These are phyloP conservation scores for Idaea biselata DNA, from an alignment of 2,888 invertebrate genomes.

Conservation along the genomic window DNA sequence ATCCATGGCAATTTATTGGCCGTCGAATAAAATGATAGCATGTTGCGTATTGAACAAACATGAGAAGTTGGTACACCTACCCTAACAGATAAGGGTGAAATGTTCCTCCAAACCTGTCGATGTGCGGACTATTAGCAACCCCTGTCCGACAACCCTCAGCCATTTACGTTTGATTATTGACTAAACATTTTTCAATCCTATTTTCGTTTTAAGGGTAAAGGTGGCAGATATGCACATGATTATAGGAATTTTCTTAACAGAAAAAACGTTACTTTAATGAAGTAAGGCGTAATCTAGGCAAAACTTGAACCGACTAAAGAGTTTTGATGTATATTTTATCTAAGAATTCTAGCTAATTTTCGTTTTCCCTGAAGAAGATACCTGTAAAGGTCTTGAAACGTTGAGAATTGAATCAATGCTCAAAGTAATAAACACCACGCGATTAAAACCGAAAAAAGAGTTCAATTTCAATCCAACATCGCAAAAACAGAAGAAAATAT, in stretches of 20 bases:
- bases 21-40: conserved; percentile 42
- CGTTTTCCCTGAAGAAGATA: too few relatives aligned
- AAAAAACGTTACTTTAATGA: neutral
- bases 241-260: neutral
- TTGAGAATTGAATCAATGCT: too few relatives aligned
- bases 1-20: conserved; percentile 44
- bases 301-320: neutral
- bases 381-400: too few relatives aligned
- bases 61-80: conserved; percentile 21
- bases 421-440: too few relatives aligned
- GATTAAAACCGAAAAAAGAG: too few relatives aligned
- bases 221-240: neutral
- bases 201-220: neutral
- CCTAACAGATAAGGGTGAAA: conserved; percentile 9
- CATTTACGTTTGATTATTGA: conserved; percentile 32
- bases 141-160: conserved; percentile 27
- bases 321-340: neutral
- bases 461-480: too few relatives aligned
- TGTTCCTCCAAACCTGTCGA: conserved; percentile 48
- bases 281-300: neutral
- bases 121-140: conserved; percentile 23
- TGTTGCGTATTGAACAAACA: conserved; percentile 52
- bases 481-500: neutral
- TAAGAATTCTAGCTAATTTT: neutral
- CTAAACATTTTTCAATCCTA: conserved; percentile 22